Base-by-base conservation (phyloP, 2,113 vertebrate genomes). In the Tricholaema leucomelas region DNA sequence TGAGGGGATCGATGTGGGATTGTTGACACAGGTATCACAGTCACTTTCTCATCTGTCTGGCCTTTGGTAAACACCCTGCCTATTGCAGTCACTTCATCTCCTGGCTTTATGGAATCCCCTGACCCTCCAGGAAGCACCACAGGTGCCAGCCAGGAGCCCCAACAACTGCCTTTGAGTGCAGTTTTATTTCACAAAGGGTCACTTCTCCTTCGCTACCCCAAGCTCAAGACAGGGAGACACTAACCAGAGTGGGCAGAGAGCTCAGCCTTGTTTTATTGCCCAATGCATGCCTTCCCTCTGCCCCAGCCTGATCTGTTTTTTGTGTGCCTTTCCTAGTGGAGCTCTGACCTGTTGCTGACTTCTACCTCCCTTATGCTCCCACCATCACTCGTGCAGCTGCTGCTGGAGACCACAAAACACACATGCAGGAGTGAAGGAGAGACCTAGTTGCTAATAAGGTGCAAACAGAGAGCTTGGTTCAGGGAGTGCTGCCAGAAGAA, bases 191-290 rank as follows among this genome's bases (percentile, higher is more conserved):
- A 35, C 36, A 52, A 74, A 84, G 52, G 31, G 23, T 69, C 70
- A 18, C 23, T 90, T 69, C 52, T 19, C 14, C 6, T 40, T 19
- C 20, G 54, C 33, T 10, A 12, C n/a, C 35, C 56, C 12, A 59
- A 28, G 27, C 10, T 85, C 52, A 55, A 36, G 87, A 63, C 28
- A 50, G 52, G 48, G 81, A 81, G 70, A 55, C 0, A 2, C 28
- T 88, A 88, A 15, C 61, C 40, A 70, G 35, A 70, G 66, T 30
- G 75, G 42, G 33, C 46, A 65, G 50, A 61, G 58, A 77, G 87
- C 64, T 87, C 56, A 85, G 87, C 25, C 12, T 77, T 52, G 42
- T 73, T 67, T 92, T 75, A 91, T 83, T 95, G 93, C 56, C 75
- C 91, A 75, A 48, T 30, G 31, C 17, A 69, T 9, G 15, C 72